phyloP scores from a whole-genome alignment of 2,113 vertebrate species.

The Amphiprion percula region DNA sequence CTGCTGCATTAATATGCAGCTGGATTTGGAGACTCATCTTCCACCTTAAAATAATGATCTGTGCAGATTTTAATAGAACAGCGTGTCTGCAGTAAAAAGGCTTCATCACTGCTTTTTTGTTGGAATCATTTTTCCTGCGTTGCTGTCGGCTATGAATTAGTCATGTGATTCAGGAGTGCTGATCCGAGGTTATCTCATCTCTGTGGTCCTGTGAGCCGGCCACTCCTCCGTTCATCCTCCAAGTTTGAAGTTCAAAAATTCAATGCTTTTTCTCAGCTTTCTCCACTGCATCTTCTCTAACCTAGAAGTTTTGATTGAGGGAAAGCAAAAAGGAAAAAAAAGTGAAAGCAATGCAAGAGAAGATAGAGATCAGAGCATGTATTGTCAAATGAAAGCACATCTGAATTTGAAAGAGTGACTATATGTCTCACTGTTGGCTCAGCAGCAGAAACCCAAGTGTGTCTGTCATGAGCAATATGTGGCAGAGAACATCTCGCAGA shows the following conservation, averaged over 20 bases:
- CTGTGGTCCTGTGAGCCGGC: constrained; percentile 13
- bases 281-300: constrained; percentile 1
- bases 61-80: constrained; percentile 30
- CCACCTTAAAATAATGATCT: constrained; percentile 17
- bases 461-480: constrained; percentile 46
- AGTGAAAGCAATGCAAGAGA: neutral
- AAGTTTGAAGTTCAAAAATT: neutral
- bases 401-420: constrained; percentile 55
- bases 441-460: constrained; percentile 22
- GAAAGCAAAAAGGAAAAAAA: neutral
- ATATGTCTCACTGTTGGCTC: constrained; percentile 43
- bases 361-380: constrained; percentile 37
- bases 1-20: constrained; percentile 21
- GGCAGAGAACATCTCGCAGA: constrained; percentile 28
- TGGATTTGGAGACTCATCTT: neutral
- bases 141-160: constrained; percentile 24
- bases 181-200: constrained; percentile 13
- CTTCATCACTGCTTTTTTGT: constrained; percentile 22
- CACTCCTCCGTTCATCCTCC: neutral
- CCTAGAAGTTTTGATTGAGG: neutral
- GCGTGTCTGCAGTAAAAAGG: constrained; percentile 13
- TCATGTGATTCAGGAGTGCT: constrained; percentile 37
- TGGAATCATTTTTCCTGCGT: constrained; percentile 23
- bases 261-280: constrained; percentile 24
- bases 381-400: constrained; percentile 45